Evolutionary conservation across 2,888 invertebrate genomes (phyloP), one percentile per base, ranked within the genome.

Genomic region (Lysandra bellargus): DNA sequence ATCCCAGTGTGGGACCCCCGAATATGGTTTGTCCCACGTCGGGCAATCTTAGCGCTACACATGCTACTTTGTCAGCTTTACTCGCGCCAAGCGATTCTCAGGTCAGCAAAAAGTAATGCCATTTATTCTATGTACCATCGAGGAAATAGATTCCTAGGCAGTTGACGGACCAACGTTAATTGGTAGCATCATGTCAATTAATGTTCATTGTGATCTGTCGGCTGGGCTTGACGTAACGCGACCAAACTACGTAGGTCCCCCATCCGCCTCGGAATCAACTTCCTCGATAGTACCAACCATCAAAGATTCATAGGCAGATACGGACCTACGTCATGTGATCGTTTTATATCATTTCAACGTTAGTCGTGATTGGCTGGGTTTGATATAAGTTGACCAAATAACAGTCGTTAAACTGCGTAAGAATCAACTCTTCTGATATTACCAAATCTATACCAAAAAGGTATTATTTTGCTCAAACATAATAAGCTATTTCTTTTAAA

Each of bases 11-110:
- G 80, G 84, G 86, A 1, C 84, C 90, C 0, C 84, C 88, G 1
- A 91, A 89, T 80, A 88, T 92, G 0, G 86, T 88, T 0, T 92
- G 88, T 78, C 89, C 91, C 1, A 87, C 92, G 1, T 88, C 93
- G 6, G 93, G 94, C 6, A 94, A 91, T 60, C 84, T 95, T 74
- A 95, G 95, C 80, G 95, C 95, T 4, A 94, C 95, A 0, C 95
- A 95, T 80, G 95, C 95, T 6, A 95, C 95, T 0, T 83, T 95
- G 4, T 94, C 95, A 0, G 95, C 95, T 78, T 83, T 94, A 80
- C 84, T 94, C 79, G 87, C 94, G 57, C 92, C 94, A 1, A 87
- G 81, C 79, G 88, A 86, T 78, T 81, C 80, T 12, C 85, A 87
- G 79, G 80, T 83, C 17, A 83, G 80, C 76, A 83, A 83, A 80